These are phyloP conservation scores for Brenthis daphne DNA, from an alignment of 2,888 invertebrate genomes.

Conservation along the genomic window DNA sequence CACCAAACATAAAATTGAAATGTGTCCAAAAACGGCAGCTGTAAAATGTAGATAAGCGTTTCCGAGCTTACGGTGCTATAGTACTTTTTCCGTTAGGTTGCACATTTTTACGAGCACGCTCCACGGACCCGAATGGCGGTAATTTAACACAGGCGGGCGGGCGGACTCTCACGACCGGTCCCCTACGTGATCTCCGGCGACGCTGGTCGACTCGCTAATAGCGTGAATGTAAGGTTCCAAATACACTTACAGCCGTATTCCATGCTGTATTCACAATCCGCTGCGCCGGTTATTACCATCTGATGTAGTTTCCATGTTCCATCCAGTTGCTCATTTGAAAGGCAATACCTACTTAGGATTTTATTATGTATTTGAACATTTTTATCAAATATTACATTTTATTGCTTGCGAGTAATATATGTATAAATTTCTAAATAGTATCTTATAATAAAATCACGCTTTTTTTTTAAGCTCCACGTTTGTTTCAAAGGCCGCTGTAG, in stretches of 20 bases:
- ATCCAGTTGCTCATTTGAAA: background rate
- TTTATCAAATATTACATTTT: too few species aligned
- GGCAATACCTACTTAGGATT: background rate
- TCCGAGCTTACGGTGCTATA: slow-evolving; percentile 33
- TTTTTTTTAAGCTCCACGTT: too few species aligned
- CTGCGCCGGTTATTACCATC: slow-evolving; percentile 20
- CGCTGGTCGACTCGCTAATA: slow-evolving; percentile 64
- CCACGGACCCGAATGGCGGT: slow-evolving; percentile 40
- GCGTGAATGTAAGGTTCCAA: slow-evolving; percentile 35
- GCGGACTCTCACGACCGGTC: slow-evolving; percentile 55
- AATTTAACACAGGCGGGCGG: slow-evolving; percentile 55
- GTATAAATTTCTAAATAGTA: too few species aligned
- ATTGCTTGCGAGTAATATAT: too few species aligned
- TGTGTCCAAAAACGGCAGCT: slow-evolving; percentile 34
- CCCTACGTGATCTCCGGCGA: slow-evolving; percentile 73
- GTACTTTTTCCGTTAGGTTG: slow-evolving; percentile 69
- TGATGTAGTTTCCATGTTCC: slow-evolving; percentile 30
- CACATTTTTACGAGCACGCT: slow-evolving; percentile 65
- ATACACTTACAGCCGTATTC: slow-evolving; percentile 40
- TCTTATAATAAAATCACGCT: too few species aligned
- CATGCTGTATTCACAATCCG: slow-evolving; percentile 14
- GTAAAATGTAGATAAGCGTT: slow-evolving; percentile 37
- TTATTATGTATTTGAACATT: background rate
- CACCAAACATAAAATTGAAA: slow-evolving; percentile 33
- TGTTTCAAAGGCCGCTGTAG: slow-evolving; percentile 23